Percentiles rank a stretch among this genome's conserved stretches.
Evolutionary conservation across 2,888 invertebrate species (phyloP).

Genomic region (Chaitophorus viminalis): DNA sequence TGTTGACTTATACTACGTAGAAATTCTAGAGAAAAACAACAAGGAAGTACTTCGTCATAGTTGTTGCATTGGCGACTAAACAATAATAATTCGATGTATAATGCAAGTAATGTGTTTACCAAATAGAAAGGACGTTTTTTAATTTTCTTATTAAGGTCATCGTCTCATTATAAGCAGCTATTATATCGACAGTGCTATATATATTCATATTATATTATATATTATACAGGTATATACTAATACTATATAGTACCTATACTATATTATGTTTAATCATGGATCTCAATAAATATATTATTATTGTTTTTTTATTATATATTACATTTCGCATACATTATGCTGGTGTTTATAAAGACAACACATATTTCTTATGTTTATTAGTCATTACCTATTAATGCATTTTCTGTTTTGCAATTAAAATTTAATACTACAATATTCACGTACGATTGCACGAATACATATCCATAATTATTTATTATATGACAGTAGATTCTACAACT

Average conservation of each 20-base stretch:
- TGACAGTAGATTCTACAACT: background rate
- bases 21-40: background rate
- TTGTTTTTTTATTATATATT: background rate
- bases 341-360: background rate
- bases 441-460: background rate
- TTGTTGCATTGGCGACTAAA: background rate
- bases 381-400: background rate
- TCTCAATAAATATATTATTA: background rate
- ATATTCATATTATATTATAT: background rate
- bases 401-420: background rate
- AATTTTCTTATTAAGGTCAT: slow-evolving; percentile 13
- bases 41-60: background rate
- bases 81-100: background rate
- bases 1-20: background rate
- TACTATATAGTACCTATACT: too few relatives aligned
- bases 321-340: background rate
- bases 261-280: background rate
- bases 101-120: background rate
- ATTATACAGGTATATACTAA: too few relatives aligned
- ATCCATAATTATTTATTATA: background rate
- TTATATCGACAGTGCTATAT: background rate
- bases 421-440: too few relatives aligned
- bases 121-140: slow-evolving; percentile 30
- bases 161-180: background rate
- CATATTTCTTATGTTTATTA: background rate